Evolutionary conservation across 30 jellyfish, hydroid and myxozoan species (phyloP).

Genomic region (Aurelia aurita complex sp. Pacific): DNA sequence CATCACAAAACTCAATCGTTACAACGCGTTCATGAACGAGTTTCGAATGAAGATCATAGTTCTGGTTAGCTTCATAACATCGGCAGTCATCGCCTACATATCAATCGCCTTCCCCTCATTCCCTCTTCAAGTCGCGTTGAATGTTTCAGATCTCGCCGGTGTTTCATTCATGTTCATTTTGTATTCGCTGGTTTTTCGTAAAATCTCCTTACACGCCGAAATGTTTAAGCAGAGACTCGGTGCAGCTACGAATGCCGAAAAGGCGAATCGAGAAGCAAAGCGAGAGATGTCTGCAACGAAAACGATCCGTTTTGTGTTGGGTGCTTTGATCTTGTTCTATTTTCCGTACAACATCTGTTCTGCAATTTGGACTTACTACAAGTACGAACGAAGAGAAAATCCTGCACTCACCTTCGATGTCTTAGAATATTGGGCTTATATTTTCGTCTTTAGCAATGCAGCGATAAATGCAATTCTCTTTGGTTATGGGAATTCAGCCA

Average conservation of each 20-base stretch:
- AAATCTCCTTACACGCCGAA: constrained; percentile 3
- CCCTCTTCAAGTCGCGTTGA: constrained; percentile 28
- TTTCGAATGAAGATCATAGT: constrained; percentile 7
- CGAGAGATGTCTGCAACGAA: constrained; percentile 11
- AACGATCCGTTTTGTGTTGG: constrained; percentile 28
- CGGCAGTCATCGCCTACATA: constrained; percentile 11
- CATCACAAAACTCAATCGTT: constrained; percentile 6
- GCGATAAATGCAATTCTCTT: constrained; percentile 24
- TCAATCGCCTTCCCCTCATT: constrained; percentile 12
- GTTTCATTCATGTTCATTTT: neutral
- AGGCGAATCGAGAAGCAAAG: neutral
- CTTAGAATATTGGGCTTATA: constrained; percentile 6
- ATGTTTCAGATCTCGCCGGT: neutral
- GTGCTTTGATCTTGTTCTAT: constrained; percentile 2
- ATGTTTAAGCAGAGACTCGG: neutral
- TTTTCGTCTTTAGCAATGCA: constrained; percentile 7
- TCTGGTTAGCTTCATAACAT: neutral
- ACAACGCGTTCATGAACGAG: neutral
- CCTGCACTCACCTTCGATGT: constrained; percentile 6
- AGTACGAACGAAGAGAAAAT: neutral
- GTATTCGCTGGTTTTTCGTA: constrained; percentile 18
- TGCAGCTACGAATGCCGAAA: neutral
- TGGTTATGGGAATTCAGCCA: constrained; percentile 8
- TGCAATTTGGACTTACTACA: constrained; percentile 1
- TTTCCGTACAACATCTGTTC: constrained; percentile 35